Conservation (phyloP, 2,113 vertebrate species). For the Pterocles orientalis region DNA sequence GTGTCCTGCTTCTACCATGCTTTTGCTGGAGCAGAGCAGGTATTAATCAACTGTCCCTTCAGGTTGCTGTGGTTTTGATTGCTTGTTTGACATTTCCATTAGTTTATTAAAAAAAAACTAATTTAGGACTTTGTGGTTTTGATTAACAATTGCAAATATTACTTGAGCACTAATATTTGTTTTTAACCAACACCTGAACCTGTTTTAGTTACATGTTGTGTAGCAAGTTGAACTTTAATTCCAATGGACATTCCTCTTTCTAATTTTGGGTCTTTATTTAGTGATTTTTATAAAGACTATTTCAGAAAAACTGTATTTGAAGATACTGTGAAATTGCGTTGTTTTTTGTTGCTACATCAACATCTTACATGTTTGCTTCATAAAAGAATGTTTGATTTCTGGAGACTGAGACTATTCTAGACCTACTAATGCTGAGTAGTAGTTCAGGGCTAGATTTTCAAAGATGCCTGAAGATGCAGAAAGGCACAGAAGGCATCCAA, state of each 20-base stretch:
- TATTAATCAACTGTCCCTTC: constrained; percentile 66
- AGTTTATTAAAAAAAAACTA: background rate
- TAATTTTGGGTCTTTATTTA: background rate
- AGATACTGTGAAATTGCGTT: background rate
- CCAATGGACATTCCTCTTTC: background rate
- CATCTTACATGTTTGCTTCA: background rate
- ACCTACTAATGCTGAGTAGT: background rate
- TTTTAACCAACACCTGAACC: background rate
- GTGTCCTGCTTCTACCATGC: constrained; percentile 99
- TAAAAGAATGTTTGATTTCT: background rate
- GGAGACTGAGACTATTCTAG: background rate
- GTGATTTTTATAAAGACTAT: background rate
- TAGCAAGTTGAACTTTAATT: background rate
- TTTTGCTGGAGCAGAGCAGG: constrained; percentile 99
- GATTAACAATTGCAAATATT: constrained; percentile 33
- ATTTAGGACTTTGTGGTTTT: background rate
- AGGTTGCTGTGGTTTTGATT: constrained; percentile 25
- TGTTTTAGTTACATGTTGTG: background rate
- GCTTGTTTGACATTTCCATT: constrained; percentile 12
- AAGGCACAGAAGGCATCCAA: background rate
- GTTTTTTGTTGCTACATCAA: background rate
- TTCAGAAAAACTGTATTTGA: background rate
- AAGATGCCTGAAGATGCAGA: background rate
- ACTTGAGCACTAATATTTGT: background rate
- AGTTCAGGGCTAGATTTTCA: background rate